Conservation (phyloP, 2,888 invertebrate genomes). For the Caenorhabditis doughertyi region DNA sequence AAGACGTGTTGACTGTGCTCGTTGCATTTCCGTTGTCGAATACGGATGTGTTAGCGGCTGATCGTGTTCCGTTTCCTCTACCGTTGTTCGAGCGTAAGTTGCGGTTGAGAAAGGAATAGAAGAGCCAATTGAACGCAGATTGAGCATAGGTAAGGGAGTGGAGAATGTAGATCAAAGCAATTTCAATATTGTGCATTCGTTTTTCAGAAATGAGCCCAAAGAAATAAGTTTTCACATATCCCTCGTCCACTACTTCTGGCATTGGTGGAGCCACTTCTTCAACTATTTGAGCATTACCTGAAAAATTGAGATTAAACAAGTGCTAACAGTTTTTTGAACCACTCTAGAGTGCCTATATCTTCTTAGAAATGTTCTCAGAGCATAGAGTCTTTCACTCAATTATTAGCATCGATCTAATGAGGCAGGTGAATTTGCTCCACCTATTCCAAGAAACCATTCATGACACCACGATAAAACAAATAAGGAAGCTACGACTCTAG, state of each 20-base stretch:
- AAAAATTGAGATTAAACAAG: no score
- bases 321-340: no score
- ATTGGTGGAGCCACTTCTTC: slow-evolving; percentile 13
- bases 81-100: slow-evolving; percentile 68
- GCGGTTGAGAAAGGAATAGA: slow-evolving; percentile 82
- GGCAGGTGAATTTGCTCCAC: no score
- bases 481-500: no score
- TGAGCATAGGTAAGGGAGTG: slow-evolving; percentile 81
- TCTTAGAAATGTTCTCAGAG: no score
- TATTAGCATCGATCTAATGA: no score
- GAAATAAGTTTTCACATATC: slow-evolving; percentile 43
- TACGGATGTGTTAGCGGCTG: slow-evolving; percentile 67
- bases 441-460: no score
- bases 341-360: no score
- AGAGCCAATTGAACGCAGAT: slow-evolving; percentile 82
- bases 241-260: no score
- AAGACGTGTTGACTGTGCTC: slow-evolving; percentile 63
- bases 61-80: slow-evolving; percentile 67
- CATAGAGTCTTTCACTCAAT: no score
- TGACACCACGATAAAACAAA: no score
- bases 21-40: slow-evolving; percentile 67
- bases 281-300: neutral
- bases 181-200: slow-evolving; percentile 37
- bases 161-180: slow-evolving; percentile 75
- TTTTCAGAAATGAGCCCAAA: slow-evolving; percentile 35